A percentile compares a stretch with the other conserved stretches of the same genome.
These are phyloP conservation scores for Styela plicata DNA, from an alignment of 23 tunicate genomes.

Conservation along the genomic window DNA sequence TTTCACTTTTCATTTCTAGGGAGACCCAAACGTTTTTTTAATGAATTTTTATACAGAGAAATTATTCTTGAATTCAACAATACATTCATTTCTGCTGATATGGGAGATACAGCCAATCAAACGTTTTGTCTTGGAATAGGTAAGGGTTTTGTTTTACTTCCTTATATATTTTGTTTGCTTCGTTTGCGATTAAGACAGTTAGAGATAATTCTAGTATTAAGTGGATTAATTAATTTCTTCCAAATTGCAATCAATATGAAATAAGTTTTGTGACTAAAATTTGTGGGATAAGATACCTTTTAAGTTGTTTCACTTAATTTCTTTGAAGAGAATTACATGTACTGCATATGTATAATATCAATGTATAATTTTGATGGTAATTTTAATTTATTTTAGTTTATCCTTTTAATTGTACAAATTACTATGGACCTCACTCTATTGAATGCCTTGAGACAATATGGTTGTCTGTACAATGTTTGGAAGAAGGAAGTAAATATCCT, in stretches of 20 bases:
- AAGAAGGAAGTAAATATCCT: slow-evolving; percentile 17
- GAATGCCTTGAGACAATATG: slow-evolving; percentile 26
- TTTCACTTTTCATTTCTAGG: too few species aligned
- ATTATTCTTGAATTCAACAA: slow-evolving; percentile 9
- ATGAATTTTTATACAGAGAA: slow-evolving; percentile 14
- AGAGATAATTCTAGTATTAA: too few species aligned
- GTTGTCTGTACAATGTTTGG: slow-evolving; percentile 6
- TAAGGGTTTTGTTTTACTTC: background rate
- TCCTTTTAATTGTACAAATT: slow-evolving; percentile 1
- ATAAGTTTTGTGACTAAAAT: too few species aligned
- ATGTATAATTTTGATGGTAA: too few species aligned
- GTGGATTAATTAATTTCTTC: too few species aligned
- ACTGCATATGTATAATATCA: too few species aligned
- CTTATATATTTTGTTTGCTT: background rate
- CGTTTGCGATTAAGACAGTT: too few species aligned
- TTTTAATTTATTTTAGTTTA: background rate
- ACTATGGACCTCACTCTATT: slow-evolving; percentile 13
- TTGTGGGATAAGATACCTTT: too few species aligned
- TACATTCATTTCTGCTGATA: slow-evolving; percentile 11
- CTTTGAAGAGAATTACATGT: too few species aligned
- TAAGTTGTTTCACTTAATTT: too few species aligned
- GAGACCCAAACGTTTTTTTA: too few species aligned
- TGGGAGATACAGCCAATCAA: slow-evolving; percentile 16
- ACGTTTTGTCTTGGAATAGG: slow-evolving; percentile 16
- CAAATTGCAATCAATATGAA: too few species aligned